Evolutionary conservation across 2,797 vertebrate genomes (phyloP).

Genomic region (Neomorphus geoffroyi): DNA sequence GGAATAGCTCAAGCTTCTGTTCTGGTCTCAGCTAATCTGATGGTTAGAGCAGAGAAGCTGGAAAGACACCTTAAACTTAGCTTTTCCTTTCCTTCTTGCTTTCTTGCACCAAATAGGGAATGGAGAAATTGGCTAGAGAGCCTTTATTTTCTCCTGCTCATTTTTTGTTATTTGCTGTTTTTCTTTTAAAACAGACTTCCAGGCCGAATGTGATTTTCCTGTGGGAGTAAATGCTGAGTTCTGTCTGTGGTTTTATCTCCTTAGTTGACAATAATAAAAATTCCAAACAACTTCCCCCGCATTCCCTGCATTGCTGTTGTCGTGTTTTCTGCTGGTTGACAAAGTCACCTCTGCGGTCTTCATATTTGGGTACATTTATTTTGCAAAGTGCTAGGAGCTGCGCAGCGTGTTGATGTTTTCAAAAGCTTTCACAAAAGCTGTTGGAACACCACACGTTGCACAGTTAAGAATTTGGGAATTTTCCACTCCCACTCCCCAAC

Average conservation of each 20-base stretch:
- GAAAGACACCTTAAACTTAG: background rate
- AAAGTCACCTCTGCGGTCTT: constrained; percentile 29
- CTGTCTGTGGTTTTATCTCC: constrained; percentile 35
- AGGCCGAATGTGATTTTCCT: background rate
- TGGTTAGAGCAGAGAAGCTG: background rate
- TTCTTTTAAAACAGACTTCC: constrained; percentile 45
- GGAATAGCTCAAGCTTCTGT: background rate
- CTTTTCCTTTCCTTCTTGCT: background rate
- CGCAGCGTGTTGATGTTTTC: constrained; percentile 45
- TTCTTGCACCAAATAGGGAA: background rate
- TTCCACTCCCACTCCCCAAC: constrained; percentile 52
- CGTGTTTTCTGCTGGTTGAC: constrained; percentile 59
- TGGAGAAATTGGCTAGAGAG: background rate
- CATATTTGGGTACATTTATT: constrained; percentile 38
- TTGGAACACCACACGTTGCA: constrained; percentile 39
- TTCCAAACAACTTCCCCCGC: constrained; percentile 38
- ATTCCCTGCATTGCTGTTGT: constrained; percentile 32
- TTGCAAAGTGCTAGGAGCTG: constrained; percentile 37
- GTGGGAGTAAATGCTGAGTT: constrained; percentile 31
- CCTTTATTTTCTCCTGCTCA: constrained; percentile 39
- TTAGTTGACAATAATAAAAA: constrained; percentile 52
- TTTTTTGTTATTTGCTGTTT: constrained; percentile 51
- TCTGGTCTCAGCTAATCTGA: background rate
- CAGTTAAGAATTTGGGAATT: constrained; percentile 42
- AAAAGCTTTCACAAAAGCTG: constrained; percentile 44